phyloP scores from a whole-genome alignment of 1,140 invertebrate genomes.

The Dinothrombium tinctorium region DNA sequence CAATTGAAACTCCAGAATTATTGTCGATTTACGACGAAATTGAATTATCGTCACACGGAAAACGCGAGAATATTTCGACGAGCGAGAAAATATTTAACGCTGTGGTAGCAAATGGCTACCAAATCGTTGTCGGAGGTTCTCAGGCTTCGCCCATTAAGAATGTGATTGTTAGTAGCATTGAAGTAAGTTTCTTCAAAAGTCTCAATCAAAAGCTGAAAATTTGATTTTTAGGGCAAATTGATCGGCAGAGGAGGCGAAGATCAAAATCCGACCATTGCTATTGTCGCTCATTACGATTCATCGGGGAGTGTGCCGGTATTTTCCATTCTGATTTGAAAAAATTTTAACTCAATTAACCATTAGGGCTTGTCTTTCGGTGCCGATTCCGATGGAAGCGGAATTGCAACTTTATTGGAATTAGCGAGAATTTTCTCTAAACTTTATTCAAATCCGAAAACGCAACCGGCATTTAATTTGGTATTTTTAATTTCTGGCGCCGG shows the following conservation, averaged over 20 bases:
- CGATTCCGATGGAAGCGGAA: constrained; percentile 82
- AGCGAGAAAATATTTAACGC: constrained; percentile 28
- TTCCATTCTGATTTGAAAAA: constrained; percentile 14
- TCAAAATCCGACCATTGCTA: constrained; percentile 55
- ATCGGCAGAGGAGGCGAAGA: constrained; percentile 47
- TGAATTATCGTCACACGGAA: constrained; percentile 28
- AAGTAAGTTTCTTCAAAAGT: too few species aligned
- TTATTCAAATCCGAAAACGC: constrained; percentile 51
- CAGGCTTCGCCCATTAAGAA: constrained; percentile 44
- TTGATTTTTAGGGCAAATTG: constrained; percentile 58
- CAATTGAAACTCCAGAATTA: constrained; percentile 39
- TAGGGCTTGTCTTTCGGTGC: constrained; percentile 58
- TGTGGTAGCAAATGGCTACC: constrained; percentile 75
- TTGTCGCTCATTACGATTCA: constrained; percentile 82
- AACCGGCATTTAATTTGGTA: constrained; percentile 60
- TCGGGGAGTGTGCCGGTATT: constrained; percentile 64
- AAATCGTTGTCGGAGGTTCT: constrained; percentile 46
- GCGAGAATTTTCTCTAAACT: constrained; percentile 67
- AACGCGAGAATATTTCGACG: constrained; percentile 29
- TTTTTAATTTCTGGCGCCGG: constrained; percentile 78
- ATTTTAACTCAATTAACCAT: constrained; percentile 7
- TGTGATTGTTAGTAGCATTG: constrained; percentile 47
- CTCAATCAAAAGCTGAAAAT: too few species aligned
- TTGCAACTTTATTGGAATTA: constrained; percentile 63
- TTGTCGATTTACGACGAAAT: constrained; percentile 50